Conservation (phyloP, 1,140 invertebrate genomes). For the Papilio xuthus region DNA sequence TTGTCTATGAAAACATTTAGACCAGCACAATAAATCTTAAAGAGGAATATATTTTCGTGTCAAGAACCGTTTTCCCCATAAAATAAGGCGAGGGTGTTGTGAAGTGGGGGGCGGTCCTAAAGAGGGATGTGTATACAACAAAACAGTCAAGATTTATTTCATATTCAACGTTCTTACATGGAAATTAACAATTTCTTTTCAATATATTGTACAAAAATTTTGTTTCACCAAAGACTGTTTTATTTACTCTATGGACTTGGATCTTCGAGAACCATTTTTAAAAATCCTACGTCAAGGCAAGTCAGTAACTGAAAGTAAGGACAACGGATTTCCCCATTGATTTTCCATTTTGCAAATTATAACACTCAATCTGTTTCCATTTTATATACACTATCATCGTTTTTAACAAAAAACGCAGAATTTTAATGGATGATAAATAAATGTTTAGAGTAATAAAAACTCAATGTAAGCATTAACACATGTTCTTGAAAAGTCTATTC, state of each 20-base stretch:
- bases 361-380: too few relatives aligned
- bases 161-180: constrained; percentile 1
- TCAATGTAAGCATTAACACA: neutral
- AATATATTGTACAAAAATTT: neutral
- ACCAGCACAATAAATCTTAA: constrained; percentile 29
- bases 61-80: constrained; percentile 30
- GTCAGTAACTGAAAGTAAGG: too few relatives aligned
- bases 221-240: neutral
- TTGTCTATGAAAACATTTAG: constrained; percentile 22
- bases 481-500: neutral
- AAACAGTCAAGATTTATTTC: constrained; percentile 19
- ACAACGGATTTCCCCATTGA: too few relatives aligned
- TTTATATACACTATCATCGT: too few relatives aligned
- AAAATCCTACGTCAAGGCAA: too few relatives aligned
- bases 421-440: neutral
- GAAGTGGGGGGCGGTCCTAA: constrained; percentile 19
- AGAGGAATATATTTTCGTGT: constrained; percentile 33
- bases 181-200: constrained; percentile 3
- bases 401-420: neutral
- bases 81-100: constrained; percentile 23
- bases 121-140: constrained; percentile 22
- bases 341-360: too few relatives aligned
- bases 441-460: neutral
- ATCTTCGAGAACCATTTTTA: too few relatives aligned
- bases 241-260: too few relatives aligned